Percentiles rank a stretch among this genome's conserved stretches.
These are phyloP conservation scores for Recurvirostra avosetta DNA, from an alignment of 2,113 vertebrate species.

Conservation along the genomic window DNA sequence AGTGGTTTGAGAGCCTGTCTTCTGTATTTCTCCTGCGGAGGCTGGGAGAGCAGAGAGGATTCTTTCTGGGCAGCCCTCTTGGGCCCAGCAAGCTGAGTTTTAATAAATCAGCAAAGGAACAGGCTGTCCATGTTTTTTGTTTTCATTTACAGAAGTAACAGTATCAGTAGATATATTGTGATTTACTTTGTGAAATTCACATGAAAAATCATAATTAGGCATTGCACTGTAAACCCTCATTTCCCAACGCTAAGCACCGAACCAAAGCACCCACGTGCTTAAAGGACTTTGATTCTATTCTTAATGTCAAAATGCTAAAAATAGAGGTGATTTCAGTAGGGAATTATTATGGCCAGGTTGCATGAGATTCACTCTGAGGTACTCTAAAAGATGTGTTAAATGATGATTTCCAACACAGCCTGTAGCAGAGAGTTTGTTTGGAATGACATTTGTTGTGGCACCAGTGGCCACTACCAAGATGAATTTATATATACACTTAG, in stretches of 20 bases:
- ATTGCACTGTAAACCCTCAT: neutral
- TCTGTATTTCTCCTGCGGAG: neutral
- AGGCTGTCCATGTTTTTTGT: neutral
- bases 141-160: neutral
- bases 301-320: constrained; percentile 39
- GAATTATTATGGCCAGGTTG: constrained; percentile 57
- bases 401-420: constrained; percentile 66
- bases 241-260: neutral
- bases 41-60: neutral
- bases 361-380: constrained; percentile 60
- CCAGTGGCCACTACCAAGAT: constrained; percentile 39
- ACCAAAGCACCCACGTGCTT: neutral
- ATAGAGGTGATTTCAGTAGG: constrained; percentile 46
- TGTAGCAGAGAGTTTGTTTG: constrained; percentile 66
- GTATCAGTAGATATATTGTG: neutral
- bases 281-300: constrained; percentile 35
- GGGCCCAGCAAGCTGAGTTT: neutral
- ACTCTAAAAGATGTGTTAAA: constrained; percentile 71
- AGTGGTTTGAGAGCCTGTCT: neutral
- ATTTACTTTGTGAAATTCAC: constrained; percentile 31
- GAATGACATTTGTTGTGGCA: constrained; percentile 63
- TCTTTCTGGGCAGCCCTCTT: neutral
- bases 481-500: constrained; percentile 44
- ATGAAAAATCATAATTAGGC: neutral
- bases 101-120: neutral